Evolutionary conservation across 2,113 vertebrate species (phyloP), one percentile per base, ranked within the genome.

Genomic region (Hemicordylus capensis): DNA sequence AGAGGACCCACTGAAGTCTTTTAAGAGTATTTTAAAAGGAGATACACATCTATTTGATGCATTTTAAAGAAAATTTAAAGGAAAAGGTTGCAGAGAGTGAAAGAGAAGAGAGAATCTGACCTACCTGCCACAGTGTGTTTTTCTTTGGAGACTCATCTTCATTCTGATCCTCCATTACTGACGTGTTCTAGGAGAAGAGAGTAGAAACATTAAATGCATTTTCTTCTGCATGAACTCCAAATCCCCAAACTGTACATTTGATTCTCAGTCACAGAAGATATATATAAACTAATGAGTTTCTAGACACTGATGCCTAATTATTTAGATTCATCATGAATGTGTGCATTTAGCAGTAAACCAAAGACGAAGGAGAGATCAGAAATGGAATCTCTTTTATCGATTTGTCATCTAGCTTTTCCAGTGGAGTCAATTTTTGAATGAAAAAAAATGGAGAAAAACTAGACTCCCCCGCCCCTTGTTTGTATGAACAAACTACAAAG

Each of bases 81-180:
- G 42, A n/a, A n/a, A n/a, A n/a, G n/a, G n/a, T n/a, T n/a, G n/a
- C n/a, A n/a, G n/a, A n/a, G 42, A 2, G 26, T 48, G 28, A 42
- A 11, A 12, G 9, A 51, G 19, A 15, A n/a, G 26, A 44, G 15
- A 44, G 14, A 4, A n/a, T 66, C 37, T 83, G 61, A 91, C 96
- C 87, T 96, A 99, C 98, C 98, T 98, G 98, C 96, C 98, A 97
- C 93, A 98, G 95, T 89, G 98, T 98, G 95, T 94, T 99, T 97
- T 98, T 99, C 98, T 98, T 99, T 96, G 98, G 98, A 94, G 98
- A 98, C 95, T 98, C 96, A 94, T 99, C 98, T 89, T 99, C 98
- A 97, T 97, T 99, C 95, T 98, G 98, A 94, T 98, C 98, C 95
- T 99, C 98, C 98, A 99, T 99, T 94, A 97, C 97, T 92, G 98